A percentile compares a stretch with the other conserved stretches of the same genome.
Evolutionary conservation across 1,140 invertebrate genomes (phyloP).

Genomic region (Eubasilissa regina): DNA sequence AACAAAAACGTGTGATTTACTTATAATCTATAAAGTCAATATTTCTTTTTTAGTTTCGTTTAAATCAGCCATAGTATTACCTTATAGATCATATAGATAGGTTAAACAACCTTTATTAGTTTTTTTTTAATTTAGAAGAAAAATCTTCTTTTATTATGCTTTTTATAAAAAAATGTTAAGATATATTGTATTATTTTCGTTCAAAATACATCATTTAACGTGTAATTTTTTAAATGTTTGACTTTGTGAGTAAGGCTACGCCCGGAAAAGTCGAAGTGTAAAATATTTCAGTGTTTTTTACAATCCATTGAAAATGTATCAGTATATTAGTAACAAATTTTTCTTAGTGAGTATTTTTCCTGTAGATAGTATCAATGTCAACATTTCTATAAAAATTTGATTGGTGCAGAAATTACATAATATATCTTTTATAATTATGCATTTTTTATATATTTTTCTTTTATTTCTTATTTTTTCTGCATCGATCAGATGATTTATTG

Average conservation of each 20-base stretch:
- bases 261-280: too few relatives aligned
- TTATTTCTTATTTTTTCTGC: constrained; percentile 13
- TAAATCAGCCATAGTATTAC: constrained; percentile 38
- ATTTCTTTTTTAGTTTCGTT: constrained; percentile 9
- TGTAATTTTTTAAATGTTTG: too few relatives aligned
- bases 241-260: too few relatives aligned
- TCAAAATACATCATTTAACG: too few relatives aligned
- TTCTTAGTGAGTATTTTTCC: constrained; percentile 29
- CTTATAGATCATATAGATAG: constrained; percentile 22
- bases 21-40: constrained; percentile 31
- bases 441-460: not conserved
- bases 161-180: constrained; percentile 1
- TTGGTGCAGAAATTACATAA: constrained; percentile 20
- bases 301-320: constrained; percentile 3
- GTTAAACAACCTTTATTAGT: constrained; percentile 2
- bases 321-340: constrained; percentile 27
- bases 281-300: not conserved
- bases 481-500: constrained; percentile 23
- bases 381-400: constrained; percentile 26
- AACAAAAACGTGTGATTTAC: constrained; percentile 42
- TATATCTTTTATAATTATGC: not conserved
- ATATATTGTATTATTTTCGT: too few relatives aligned
- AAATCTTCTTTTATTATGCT: not conserved
- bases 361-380: constrained; percentile 41
- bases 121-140: not conserved